Percentiles rank a stretch among this genome's conserved stretches.
Evolutionary conservation across 2,113 vertebrate genomes (phyloP).

Genomic region (Ciconia stormi): DNA sequence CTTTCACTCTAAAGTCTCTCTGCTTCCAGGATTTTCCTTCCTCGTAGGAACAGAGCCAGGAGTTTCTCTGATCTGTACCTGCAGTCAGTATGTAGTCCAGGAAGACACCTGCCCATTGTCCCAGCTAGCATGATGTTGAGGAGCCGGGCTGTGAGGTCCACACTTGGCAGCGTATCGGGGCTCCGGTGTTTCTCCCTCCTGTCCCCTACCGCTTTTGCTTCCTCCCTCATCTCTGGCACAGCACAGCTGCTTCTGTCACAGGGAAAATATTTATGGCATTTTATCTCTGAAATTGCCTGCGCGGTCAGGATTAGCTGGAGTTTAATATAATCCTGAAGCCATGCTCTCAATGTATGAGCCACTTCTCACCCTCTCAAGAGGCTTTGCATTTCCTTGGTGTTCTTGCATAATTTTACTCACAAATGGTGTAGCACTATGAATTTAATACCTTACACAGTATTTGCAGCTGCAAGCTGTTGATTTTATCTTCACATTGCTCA

Average conservation of each 20-base stretch:
- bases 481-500: background rate
- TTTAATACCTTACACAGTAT: background rate
- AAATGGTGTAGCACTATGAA: background rate
- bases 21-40: background rate
- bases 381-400: background rate
- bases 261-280: background rate
- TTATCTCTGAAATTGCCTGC: background rate
- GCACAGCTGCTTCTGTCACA: background rate
- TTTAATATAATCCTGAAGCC: background rate
- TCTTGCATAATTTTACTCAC: background rate
- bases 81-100: background rate
- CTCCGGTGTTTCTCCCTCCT: background rate
- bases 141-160: accelerated
- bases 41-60: background rate
- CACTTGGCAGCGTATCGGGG: accelerated
- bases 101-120: background rate
- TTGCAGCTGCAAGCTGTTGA: background rate
- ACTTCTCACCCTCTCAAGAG: background rate
- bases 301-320: background rate
- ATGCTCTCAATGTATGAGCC: background rate
- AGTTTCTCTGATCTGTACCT: background rate
- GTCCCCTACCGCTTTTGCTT: background rate
- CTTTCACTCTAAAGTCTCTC: background rate
- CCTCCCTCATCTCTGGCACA: background rate
- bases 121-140: accelerated